Percentiles rank a stretch among this genome's conserved stretches.
Conservation (phyloP, 2,113 vertebrate species). For the Pluvianellus socialis region DNA sequence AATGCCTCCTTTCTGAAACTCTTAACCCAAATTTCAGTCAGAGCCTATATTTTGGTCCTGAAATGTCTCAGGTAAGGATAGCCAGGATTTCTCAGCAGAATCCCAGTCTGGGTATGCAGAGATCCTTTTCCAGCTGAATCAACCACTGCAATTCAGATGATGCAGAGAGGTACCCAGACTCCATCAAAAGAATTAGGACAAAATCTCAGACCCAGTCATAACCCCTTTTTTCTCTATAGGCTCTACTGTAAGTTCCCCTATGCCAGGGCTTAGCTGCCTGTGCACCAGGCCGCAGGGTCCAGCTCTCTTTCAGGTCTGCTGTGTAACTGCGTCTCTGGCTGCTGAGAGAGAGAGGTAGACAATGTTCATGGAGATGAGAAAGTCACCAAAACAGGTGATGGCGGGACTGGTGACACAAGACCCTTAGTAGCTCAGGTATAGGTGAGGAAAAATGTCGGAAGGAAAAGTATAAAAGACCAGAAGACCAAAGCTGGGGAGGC, state of each 20-base stretch:
- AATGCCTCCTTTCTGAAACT: background rate
- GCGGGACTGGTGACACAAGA: background rate
- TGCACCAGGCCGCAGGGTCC: background rate
- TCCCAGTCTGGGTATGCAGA: background rate
- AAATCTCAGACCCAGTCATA: background rate
- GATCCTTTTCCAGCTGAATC: background rate
- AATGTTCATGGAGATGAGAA: background rate
- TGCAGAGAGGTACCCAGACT: no score
- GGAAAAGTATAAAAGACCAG: background rate
- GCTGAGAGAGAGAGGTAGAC: background rate
- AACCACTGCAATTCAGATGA: background rate
- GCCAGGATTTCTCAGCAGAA: background rate
- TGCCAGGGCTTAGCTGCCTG: background rate
- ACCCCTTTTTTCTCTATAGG: background rate
- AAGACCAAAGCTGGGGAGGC: rapidly evolving
- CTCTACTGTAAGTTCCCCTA: background rate
- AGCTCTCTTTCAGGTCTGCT: background rate
- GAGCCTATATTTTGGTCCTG: background rate
- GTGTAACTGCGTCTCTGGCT: rapidly evolving
- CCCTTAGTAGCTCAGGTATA: background rate
- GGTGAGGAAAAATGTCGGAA: background rate
- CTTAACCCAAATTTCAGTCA: background rate
- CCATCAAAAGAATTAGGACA: background rate
- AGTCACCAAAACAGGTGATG: background rate
- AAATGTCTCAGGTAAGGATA: background rate